A percentile compares a stretch with the other conserved stretches of the same genome.
Evolutionary conservation across 2,888 invertebrate species (phyloP).

Genomic region (Stenodera caucasica): DNA sequence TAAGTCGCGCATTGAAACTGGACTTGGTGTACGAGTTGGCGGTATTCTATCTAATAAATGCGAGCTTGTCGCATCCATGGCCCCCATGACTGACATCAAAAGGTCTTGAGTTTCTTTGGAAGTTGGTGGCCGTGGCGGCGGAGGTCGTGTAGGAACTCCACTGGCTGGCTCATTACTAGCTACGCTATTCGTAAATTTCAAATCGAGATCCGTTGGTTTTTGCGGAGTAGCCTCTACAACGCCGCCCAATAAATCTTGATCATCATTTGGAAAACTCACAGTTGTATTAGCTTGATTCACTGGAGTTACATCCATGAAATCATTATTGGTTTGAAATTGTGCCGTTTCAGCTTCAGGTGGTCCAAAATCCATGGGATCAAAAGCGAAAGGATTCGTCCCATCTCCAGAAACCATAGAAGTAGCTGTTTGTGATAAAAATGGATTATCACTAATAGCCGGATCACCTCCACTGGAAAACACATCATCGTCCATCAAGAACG

Average conservation of each 20-base stretch:
- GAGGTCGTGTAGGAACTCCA: slow-evolving; percentile 38
- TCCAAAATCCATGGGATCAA: slow-evolving; percentile 53
- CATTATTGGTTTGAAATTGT: background rate
- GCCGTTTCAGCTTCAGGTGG: slow-evolving; percentile 45
- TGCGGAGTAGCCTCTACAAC: slow-evolving; percentile 37
- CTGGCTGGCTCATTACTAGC: slow-evolving; percentile 29
- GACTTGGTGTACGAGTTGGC: slow-evolving; percentile 84
- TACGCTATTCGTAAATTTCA: slow-evolving; percentile 50
- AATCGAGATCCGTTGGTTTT: slow-evolving; percentile 55
- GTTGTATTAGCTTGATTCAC: slow-evolving; percentile 16
- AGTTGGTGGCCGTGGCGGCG: slow-evolving; percentile 61
- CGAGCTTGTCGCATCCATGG: slow-evolving; percentile 85
- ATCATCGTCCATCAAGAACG: slow-evolving; percentile 65
- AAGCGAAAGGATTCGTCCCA: slow-evolving; percentile 70
- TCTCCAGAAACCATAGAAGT: slow-evolving; percentile 43
- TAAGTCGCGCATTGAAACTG: slow-evolving; percentile 77
- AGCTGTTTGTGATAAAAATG: slow-evolving; percentile 64
- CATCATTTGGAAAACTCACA: slow-evolving; percentile 12
- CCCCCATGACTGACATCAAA: slow-evolving; percentile 82
- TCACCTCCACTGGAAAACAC: slow-evolving; percentile 31
- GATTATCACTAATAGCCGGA: slow-evolving; percentile 62
- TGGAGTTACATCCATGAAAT: slow-evolving; percentile 12
- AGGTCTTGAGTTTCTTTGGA: slow-evolving; percentile 83
- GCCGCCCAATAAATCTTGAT: slow-evolving; percentile 30
- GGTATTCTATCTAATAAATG: slow-evolving; percentile 81